Base-by-base conservation (phyloP, 92 coral and sea anemone genomes). In the Heteractis magnifica region DNA sequence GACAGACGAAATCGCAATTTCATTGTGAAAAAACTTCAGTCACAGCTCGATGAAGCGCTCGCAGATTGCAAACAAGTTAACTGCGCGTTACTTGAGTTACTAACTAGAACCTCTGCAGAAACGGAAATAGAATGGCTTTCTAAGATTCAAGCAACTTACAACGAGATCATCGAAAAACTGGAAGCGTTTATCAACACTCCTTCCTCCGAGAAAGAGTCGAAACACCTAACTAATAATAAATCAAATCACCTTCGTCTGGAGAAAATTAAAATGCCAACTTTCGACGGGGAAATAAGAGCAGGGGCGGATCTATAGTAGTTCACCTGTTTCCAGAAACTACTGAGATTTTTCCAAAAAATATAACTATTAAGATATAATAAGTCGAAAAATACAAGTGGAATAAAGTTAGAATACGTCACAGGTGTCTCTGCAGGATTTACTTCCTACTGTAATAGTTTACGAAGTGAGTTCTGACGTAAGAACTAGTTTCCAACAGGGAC, bases 281-380 rank as follows among this genome's bases (percentile, higher is more conserved):
- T 89, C 76, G 83, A 85, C n/a, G 92, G 92, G 0, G 85, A 59
- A 20, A 51, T 80, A 4, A 84, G 87, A 77, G 65, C n/a, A n/a
- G n/a, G n/a, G n/a, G n/a, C n/a, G n/a, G n/a, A n/a, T n/a, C n/a
- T n/a, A n/a, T n/a, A n/a, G n/a, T n/a, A n/a, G n/a, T n/a, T n/a
- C n/a, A n/a, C n/a, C n/a, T n/a, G n/a, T n/a, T n/a, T n/a, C n/a
- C n/a, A n/a, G n/a, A n/a, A n/a, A n/a, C n/a, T n/a, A n/a, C n/a
- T n/a, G n/a, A n/a, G n/a, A n/a, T n/a, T n/a, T n/a, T n/a, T n/a
- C n/a, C n/a, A n/a, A n/a, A n/a, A n/a, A n/a, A n/a, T n/a, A n/a
- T n/a, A n/a, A n/a, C n/a, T n/a, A n/a, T n/a, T n/a, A n/a, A n/a
- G n/a, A n/a, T n/a, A n/a, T n/a, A n/a, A n/a, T n/a, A n/a, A n/a